Evolutionary conservation across 2,888 invertebrate genomes (phyloP), one percentile per base, ranked within the genome.

Genomic region (Allacma fusca): DNA sequence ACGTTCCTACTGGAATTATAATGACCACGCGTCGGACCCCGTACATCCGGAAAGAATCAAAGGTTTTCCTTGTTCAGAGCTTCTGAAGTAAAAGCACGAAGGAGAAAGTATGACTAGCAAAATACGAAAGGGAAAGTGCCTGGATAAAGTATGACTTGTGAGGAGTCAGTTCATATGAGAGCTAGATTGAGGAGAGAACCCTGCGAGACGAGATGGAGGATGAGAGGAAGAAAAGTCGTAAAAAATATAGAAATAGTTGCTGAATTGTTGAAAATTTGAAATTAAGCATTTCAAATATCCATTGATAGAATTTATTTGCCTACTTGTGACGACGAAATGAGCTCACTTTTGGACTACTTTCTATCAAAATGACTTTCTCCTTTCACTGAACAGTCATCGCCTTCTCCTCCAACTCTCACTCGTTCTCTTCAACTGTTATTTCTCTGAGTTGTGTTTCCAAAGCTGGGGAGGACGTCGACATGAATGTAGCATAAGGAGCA

Each of bases 221-320:
- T 23, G 13, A 26, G 19, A 65, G 28, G 65, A 19, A 13, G 65
- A 65, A 26, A 65, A 34, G 67, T 67, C 28, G 21, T 67, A 67
- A 67, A 34, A 29, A 34, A 67, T 29, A 67, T 67, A 21, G 16
- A 69, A 40, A 23, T 40, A 69, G 23, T 69, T 69, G 43, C 21
- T 1, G 69, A 40, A 43, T 24, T 34, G 40, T 69, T 43, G 43
- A 43, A 23, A 43, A 62, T 62, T 19, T 69, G 43, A 69, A 69
- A 69, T 69, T 69, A 69, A 69, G 69, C 69, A 69, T 23, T 69
- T 69, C 34, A 69, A 43, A 69, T 69, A 69, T 69, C 69, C 69
- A 69, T 69, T 40, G 69, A 43, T 16, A 43, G 69, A 69, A 43
- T 69, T 69, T 69, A 69, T 69, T 69, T 69, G 69, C 34, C 69